These are phyloP conservation scores for Megaceryle maxima DNA, from an alignment of 2,113 vertebrate species.

Conservation along the genomic window DNA sequence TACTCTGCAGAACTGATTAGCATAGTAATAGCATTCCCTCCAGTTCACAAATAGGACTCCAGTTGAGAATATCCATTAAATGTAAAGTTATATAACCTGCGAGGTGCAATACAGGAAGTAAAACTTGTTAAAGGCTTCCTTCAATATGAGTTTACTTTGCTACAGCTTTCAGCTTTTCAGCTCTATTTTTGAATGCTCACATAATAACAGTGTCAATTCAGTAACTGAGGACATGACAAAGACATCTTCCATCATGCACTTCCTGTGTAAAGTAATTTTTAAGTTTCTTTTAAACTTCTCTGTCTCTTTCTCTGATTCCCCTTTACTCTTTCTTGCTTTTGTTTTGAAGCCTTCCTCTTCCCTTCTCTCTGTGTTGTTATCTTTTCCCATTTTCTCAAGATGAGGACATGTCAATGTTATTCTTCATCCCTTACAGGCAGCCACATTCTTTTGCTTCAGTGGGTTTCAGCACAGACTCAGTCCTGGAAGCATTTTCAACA, in stretches of 20 bases:
- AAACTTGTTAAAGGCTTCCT: slow-evolving; percentile 28
- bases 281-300: background rate
- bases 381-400: background rate
- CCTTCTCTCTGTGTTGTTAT: background rate
- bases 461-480: background rate
- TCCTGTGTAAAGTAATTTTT: background rate
- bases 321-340: background rate
- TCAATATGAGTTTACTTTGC: background rate
- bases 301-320: background rate
- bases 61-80: slow-evolving; percentile 69
- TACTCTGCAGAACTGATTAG: slow-evolving; percentile 60
- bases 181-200: background rate
- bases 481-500: background rate
- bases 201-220: background rate
- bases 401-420: background rate
- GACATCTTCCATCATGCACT: background rate
- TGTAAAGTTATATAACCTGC: slow-evolving; percentile 15
- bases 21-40: slow-evolving; percentile 65
- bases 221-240: background rate
- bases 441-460: background rate
- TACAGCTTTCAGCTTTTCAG: background rate
- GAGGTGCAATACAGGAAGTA: slow-evolving; percentile 12
- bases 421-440: background rate
- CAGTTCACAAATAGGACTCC: slow-evolving; percentile 49
- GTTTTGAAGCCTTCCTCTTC: background rate